Evolutionary conservation across 2,888 invertebrate genomes (phyloP), one percentile per base, ranked within the genome.

Genomic region (Silvanus unidentatus): DNA sequence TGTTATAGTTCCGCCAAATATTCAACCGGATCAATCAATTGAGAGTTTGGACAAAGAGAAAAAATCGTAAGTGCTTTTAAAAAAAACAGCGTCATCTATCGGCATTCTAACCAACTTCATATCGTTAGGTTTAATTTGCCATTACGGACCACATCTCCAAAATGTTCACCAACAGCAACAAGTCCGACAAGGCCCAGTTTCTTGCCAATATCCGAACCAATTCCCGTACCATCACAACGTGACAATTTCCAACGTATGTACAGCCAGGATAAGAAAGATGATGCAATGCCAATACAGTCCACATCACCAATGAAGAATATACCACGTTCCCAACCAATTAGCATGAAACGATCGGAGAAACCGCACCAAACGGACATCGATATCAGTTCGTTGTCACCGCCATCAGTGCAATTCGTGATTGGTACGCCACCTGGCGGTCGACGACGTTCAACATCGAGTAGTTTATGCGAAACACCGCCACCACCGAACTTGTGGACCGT

Each of bases 321-420:
- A 53, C 90, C 90, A 41, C 80, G 90, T 53, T 90, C 91, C 48
- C 88, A 89, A 69, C 91, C 91, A 12, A 91, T 91, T 58, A 87
- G 82, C 65, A 87, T 90, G 76, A 85, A 83, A 60, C 80, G 87
- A 45, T 86, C 84, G 63, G 81, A 82, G 62, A 80, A 85, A 57
- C 82, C 78, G 57, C 75, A 77, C 56, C 79, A 81, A 47, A 82
- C 84, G 55, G 91, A 93, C 71, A 88, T 95, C 55, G 91, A 93
- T 72, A 87, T 95, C 56, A 90, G 88, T 63, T 94, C 94, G 5
- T 79, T 95, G 52, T 94, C 94, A 39, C 95, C 95, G 50, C 95
- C 95, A 51, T 84, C 91, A 57, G 83, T 90, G 41, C 88, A 90
- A 67, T 89, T 90, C 73, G 80, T 84, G 42, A 86, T 93, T 73